phyloP scores from a whole-genome alignment of 2,888 invertebrate genomes.

The Oligia fasciuncula region DNA sequence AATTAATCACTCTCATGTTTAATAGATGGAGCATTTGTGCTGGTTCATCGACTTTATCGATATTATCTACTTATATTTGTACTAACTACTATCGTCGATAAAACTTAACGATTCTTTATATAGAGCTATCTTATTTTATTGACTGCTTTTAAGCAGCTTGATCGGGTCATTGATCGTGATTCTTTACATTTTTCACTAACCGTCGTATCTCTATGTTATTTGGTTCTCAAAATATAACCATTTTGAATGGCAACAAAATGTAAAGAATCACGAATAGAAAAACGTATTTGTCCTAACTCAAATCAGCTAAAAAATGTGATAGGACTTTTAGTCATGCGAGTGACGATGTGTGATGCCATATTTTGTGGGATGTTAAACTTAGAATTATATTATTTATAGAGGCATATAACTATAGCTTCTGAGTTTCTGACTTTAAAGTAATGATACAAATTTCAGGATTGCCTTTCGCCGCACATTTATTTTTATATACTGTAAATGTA shows the following conservation, averaged over 20 bases:
- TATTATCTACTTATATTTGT: slow-evolving; percentile 49
- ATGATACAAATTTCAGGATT: no score
- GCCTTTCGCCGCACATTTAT: background rate
- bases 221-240: no score
- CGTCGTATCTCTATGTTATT: no score
- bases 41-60: slow-evolving; percentile 47
- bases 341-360: slow-evolving; percentile 2
- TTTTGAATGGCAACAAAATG: no score
- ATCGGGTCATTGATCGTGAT: slow-evolving; percentile 33
- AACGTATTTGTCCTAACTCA: no score
- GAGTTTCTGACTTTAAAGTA: background rate
- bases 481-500: no score
- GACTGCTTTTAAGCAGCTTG: slow-evolving; percentile 35
- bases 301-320: no score
- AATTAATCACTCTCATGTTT: slow-evolving; percentile 46
- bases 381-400: background rate
- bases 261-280: no score
- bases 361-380: slow-evolving; percentile 1
- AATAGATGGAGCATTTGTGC: slow-evolving; percentile 38
- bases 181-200: no score
- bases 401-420: background rate
- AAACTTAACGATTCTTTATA: slow-evolving; percentile 45
- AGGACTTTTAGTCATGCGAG: no score
- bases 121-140: slow-evolving; percentile 40
- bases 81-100: slow-evolving; percentile 28